These are phyloP conservation scores for Hydrolagus affinis DNA, from an alignment of 2,113 vertebrate species.

Conservation along the genomic window DNA sequence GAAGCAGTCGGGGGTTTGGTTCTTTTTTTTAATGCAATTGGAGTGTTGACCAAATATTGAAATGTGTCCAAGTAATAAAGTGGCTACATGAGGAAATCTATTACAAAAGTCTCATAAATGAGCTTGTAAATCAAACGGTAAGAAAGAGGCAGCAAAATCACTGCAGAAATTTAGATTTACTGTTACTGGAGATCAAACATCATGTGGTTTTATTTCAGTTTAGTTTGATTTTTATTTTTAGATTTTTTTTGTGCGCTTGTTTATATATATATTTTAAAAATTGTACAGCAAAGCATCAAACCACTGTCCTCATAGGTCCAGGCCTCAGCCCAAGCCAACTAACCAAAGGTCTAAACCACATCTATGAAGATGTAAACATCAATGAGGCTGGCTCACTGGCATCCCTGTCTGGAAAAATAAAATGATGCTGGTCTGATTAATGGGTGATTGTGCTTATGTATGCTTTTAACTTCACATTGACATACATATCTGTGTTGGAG, in stretches of 20 bases:
- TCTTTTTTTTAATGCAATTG: neutral
- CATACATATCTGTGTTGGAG: neutral
- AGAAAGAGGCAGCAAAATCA: neutral
- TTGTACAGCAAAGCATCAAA: neutral
- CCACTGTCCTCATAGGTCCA: neutral
- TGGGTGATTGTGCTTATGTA: neutral
- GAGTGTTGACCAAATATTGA: neutral
- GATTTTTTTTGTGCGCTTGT: neutral
- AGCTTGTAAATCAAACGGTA: conserved; percentile 3
- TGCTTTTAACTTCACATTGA: neutral
- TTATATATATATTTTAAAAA: neutral
- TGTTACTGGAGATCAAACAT: no score
- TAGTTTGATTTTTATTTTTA: conserved; percentile 17
- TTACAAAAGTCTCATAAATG: neutral
- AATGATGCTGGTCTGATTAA: neutral
- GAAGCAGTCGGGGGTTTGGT: neutral
- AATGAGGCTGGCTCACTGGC: neutral
- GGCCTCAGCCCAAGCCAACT: neutral
- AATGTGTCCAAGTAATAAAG: neutral
- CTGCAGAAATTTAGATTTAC: neutral
- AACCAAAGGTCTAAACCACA: neutral
- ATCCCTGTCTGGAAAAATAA: neutral
- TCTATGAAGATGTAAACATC: neutral
- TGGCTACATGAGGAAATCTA: neutral
- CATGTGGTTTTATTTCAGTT: neutral